These are phyloP conservation scores for Phengaris alcon DNA, from an alignment of 2,888 invertebrate genomes.

Conservation along the genomic window DNA sequence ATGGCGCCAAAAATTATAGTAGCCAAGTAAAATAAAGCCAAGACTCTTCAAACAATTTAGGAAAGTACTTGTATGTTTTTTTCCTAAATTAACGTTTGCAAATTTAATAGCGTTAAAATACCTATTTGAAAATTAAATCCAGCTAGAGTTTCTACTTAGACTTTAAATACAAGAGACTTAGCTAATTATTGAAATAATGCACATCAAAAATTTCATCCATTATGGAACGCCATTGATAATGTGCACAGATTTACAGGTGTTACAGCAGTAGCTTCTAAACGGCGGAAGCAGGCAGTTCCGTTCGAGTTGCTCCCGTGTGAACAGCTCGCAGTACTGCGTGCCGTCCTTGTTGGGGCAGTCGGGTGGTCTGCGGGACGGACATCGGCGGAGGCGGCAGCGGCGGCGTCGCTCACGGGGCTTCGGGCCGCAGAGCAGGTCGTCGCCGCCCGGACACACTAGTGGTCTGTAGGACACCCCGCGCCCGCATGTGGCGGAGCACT, in stretches of 20 bases:
- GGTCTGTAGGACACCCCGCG: slow-evolving; percentile 77
- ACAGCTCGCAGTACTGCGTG: slow-evolving; percentile 72
- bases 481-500: slow-evolving; percentile 83
- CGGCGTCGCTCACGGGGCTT: slow-evolving; percentile 73
- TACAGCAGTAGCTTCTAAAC: slow-evolving; percentile 81
- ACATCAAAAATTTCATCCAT: background rate
- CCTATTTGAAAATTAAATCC: background rate
- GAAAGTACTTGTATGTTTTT: background rate
- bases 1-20: background rate
- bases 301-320: slow-evolving; percentile 57
- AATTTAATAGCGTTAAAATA: background rate
- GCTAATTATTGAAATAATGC: background rate
- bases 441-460: slow-evolving; percentile 73
- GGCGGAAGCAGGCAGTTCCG: slow-evolving; percentile 78
- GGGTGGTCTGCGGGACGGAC: slow-evolving; percentile 47
- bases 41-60: background rate
- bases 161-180: background rate
- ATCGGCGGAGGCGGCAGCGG: slow-evolving; percentile 70
- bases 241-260: slow-evolving; percentile 63
- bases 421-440: slow-evolving; percentile 75
- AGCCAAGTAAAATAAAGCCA: background rate
- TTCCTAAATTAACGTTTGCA: background rate
- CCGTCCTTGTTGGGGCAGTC: slow-evolving; percentile 58
- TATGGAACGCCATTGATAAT: slow-evolving; percentile 29
- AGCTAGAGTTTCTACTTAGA: background rate